Percentiles rank a stretch among this genome's conserved stretches.
Conservation (phyloP, 2,888 invertebrate genomes). For the Tetranychus piercei region DNA sequence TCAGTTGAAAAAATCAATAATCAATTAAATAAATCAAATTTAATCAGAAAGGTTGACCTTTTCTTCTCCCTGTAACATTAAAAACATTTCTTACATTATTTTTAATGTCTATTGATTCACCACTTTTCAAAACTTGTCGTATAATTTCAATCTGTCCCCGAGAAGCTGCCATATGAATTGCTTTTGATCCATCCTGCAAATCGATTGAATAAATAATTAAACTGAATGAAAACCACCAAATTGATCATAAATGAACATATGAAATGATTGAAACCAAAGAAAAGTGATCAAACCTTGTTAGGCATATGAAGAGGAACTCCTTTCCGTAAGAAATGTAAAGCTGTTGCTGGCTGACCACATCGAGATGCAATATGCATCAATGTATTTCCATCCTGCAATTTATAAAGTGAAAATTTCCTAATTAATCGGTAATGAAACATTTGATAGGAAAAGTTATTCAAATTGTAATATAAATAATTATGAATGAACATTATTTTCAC, state of each 20-base stretch:
- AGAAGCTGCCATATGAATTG: conserved; percentile 89
- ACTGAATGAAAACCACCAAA: not conserved
- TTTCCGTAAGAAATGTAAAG: conserved; percentile 91
- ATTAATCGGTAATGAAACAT: not conserved
- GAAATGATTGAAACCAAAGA: not conserved
- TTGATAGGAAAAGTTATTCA: not conserved
- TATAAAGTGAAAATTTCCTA: not conserved
- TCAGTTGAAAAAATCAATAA: conserved; percentile 5
- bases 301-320: conserved; percentile 99
- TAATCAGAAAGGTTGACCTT: not conserved
- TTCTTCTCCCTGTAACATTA: not conserved
- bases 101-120: conserved; percentile 84
- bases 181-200: conserved; percentile 67
- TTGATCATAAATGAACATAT: not conserved
- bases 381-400: conserved; percentile 64
- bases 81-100: conserved; percentile 55
- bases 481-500: no score
- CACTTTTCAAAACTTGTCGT: conserved; percentile 80
- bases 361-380: conserved; percentile 94
- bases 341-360: conserved; percentile 93
- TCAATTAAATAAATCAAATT: conserved; percentile 10
- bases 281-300: conserved; percentile 50
- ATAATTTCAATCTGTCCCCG: conserved; percentile 95
- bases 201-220: not conserved
- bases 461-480: not conserved